These are phyloP conservation scores for Eupithecia centaureata DNA, from an alignment of 2,888 invertebrate species.

Conservation along the genomic window DNA sequence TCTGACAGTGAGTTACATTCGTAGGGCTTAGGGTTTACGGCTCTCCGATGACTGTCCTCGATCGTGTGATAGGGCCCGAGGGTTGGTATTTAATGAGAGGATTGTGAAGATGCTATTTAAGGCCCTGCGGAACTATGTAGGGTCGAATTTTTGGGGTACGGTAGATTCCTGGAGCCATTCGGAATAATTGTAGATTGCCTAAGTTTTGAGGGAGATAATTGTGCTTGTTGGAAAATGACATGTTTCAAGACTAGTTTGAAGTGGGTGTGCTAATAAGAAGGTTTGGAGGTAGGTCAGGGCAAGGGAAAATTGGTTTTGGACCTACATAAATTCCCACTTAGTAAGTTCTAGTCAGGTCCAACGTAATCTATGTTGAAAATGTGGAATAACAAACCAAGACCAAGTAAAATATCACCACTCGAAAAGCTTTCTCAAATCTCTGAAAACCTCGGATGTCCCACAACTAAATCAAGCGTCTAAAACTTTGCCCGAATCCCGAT, in stretches of 20 bases:
- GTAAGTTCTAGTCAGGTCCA: background rate
- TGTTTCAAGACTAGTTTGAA: slow-evolving; percentile 9
- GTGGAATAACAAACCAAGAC: background rate
- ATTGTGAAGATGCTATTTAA: slow-evolving; percentile 50
- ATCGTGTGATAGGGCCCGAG: slow-evolving; percentile 60
- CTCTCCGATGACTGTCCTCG: slow-evolving; percentile 51
- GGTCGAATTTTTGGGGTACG: slow-evolving; percentile 22
- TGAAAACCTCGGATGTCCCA: slow-evolving; percentile 36
- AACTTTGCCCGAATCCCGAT: slow-evolving; percentile 56
- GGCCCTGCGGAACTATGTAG: slow-evolving; percentile 32
- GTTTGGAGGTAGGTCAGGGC: background rate
- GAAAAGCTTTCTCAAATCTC: slow-evolving; percentile 30
- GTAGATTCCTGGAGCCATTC: slow-evolving; percentile 14
- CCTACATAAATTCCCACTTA: background rate
- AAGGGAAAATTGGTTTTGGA: background rate
- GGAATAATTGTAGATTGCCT: slow-evolving; percentile 18
- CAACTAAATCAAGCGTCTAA: slow-evolving; percentile 52
- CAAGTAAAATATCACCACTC: slow-evolving; percentile 21
- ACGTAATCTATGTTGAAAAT: background rate
- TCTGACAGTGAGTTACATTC: slow-evolving; percentile 36
- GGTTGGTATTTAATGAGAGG: slow-evolving; percentile 62
- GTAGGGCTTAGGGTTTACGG: slow-evolving; percentile 50
- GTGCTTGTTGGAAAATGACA: background rate
- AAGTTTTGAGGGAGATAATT: slow-evolving; percentile 4
- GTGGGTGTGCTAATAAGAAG: slow-evolving; percentile 6